A percentile compares a stretch with the other conserved stretches of the same genome.
Evolutionary conservation across 2,888 invertebrate genomes (phyloP).

Genomic region (Antheraea assamensis): DNA sequence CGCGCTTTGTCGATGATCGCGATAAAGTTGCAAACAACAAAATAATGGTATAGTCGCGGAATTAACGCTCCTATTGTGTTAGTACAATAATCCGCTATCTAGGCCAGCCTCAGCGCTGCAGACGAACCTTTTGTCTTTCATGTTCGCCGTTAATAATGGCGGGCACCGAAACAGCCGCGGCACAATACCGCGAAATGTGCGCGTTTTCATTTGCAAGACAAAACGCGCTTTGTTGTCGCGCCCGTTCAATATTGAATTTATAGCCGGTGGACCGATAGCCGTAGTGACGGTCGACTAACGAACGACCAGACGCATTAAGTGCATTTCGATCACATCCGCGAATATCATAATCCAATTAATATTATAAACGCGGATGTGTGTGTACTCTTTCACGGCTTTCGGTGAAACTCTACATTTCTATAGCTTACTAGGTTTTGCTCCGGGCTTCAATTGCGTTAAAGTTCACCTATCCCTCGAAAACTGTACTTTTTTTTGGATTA

Average conservation of each 20-base stretch:
- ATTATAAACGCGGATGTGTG: background rate
- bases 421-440: no score
- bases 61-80: constrained; percentile 82
- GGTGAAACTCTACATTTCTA: background rate
- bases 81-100: constrained; percentile 83
- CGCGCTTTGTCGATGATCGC: constrained; percentile 69
- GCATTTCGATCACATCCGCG: constrained; percentile 68
- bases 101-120: constrained; percentile 82
- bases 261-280: constrained; percentile 77
- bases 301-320: constrained; percentile 72
- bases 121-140: constrained; percentile 83
- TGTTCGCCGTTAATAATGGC: constrained; percentile 83
- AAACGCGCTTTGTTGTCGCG: constrained; percentile 82
- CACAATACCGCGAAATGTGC: constrained; percentile 82
- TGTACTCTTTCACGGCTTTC: background rate
- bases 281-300: constrained; percentile 78
- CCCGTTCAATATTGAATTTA: constrained; percentile 82
- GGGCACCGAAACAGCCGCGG: constrained; percentile 81
- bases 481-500: no score
- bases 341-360: constrained; percentile 21
- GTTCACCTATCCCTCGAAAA: no score
- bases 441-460: no score
- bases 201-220: constrained; percentile 83
- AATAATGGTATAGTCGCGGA: constrained; percentile 80
- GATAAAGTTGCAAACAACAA: constrained; percentile 80